Conservation (phyloP, 2,113 vertebrate genomes). For the Lagopus muta region DNA sequence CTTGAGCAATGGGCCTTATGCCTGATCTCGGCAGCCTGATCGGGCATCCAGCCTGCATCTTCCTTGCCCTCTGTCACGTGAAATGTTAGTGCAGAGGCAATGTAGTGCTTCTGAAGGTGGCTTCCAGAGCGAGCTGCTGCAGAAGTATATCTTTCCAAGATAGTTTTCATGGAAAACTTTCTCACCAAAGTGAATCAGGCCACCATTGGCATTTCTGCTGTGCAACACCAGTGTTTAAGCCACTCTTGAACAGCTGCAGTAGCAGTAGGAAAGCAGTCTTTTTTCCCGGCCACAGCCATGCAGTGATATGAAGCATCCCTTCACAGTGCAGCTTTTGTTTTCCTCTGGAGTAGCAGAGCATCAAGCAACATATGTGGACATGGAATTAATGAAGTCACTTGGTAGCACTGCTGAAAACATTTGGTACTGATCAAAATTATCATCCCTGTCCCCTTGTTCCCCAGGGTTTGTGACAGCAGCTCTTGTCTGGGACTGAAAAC, state of each 20-base stretch:
- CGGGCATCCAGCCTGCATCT: rapidly evolving
- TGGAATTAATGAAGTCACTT: neutral
- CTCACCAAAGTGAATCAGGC: neutral
- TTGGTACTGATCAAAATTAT: neutral
- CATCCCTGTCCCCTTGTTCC: neutral
- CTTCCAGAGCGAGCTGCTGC: neutral
- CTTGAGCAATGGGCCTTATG: rapidly evolving
- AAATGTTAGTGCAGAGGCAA: neutral
- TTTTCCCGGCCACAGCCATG: neutral
- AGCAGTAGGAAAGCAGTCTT: neutral
- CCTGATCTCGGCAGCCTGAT: neutral
- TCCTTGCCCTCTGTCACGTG: neutral
- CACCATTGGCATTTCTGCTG: too few relatives aligned
- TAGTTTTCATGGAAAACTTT: neutral
- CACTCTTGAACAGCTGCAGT: neutral
- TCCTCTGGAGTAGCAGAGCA: neutral
- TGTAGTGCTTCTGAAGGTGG: neutral
- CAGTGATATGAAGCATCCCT: neutral
- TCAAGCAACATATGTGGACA: rapidly evolving
- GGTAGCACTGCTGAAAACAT: neutral
- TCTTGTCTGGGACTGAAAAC: neutral
- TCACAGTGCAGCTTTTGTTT: neutral
- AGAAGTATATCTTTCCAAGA: neutral
- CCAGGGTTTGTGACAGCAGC: neutral
- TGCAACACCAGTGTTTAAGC: neutral